These are phyloP conservation scores for Oreohelix idahoensis DNA, from an alignment of 1,140 invertebrate species.

Conservation along the genomic window DNA sequence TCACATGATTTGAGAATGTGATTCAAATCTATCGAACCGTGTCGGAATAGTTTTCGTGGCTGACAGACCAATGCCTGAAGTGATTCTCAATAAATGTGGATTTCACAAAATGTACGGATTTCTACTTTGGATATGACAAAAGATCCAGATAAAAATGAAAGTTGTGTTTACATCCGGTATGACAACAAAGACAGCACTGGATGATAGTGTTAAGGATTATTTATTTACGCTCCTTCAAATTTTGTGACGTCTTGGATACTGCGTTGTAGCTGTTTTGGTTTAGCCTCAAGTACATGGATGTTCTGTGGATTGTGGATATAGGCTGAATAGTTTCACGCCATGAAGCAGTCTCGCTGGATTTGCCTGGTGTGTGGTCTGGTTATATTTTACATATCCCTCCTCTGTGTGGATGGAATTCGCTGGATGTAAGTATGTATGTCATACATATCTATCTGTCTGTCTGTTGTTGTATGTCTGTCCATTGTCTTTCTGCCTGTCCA, in stretches of 20 bases:
- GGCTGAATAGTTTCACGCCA: neutral
- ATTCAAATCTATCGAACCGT: too few species aligned
- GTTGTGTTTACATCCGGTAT: too few species aligned
- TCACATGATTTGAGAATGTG: too few species aligned
- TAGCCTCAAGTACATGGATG: neutral
- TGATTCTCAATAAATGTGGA: too few species aligned
- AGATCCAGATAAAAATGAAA: too few species aligned
- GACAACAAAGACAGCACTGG: neutral
- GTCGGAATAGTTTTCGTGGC: too few species aligned
- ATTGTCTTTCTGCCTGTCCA: neutral
- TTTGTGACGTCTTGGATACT: neutral
- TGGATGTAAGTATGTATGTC: slow-evolving; percentile 20
- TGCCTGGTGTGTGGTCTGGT: neutral
- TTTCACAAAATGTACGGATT: too few species aligned
- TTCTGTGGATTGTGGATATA: neutral
- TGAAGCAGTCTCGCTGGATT: slow-evolving; percentile 19
- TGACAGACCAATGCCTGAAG: too few species aligned
- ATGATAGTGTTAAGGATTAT: neutral
- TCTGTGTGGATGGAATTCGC: neutral
- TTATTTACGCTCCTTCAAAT: neutral
- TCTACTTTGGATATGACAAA: too few species aligned
- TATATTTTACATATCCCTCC: slow-evolving; percentile 4
- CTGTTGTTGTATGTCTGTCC: neutral
- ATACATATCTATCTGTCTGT: too few species aligned
- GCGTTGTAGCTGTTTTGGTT: neutral